Percentiles rank a stretch among this genome's conserved stretches.
Evolutionary conservation across 2,113 vertebrate species (phyloP).

Genomic region (Ascaphus truei): DNA sequence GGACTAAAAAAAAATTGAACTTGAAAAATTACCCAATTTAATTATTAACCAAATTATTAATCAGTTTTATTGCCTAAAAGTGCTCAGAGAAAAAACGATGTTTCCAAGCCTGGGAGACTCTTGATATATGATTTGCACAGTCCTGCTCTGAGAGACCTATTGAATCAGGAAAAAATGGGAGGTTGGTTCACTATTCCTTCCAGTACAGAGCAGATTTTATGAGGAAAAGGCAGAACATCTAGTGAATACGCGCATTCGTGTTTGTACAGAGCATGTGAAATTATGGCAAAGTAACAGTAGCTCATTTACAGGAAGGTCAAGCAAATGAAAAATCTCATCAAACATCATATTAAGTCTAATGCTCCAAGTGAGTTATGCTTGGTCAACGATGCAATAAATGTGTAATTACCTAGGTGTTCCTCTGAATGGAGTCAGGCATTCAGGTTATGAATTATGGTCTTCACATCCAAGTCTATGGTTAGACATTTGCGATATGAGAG

Average conservation of each 20-base stretch:
- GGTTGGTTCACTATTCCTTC: no score
- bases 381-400: not conserved
- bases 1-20: no score
- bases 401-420: conserved; percentile 9
- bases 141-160: not conserved
- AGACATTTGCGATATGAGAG: no score
- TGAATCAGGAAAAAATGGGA: no score
- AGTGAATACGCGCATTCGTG: conserved; percentile 4
- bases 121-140: not conserved
- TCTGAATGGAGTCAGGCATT: not conserved
- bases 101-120: no score
- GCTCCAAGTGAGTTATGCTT: not conserved
- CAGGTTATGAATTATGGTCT: not conserved
- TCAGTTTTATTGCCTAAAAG: no score
- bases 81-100: no score
- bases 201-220: no score
- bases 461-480: not conserved
- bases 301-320: not conserved
- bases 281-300: not conserved
- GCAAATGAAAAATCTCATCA: not conserved
- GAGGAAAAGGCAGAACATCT: not conserved
- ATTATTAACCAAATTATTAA: no score
- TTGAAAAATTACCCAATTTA: no score
- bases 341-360: not conserved
- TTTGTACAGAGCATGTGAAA: not conserved